Percentiles rank a stretch among this genome's conserved stretches.
These are phyloP conservation scores for Athene cunicularia DNA, from an alignment of 2,113 vertebrate genomes.

Conservation along the genomic window DNA sequence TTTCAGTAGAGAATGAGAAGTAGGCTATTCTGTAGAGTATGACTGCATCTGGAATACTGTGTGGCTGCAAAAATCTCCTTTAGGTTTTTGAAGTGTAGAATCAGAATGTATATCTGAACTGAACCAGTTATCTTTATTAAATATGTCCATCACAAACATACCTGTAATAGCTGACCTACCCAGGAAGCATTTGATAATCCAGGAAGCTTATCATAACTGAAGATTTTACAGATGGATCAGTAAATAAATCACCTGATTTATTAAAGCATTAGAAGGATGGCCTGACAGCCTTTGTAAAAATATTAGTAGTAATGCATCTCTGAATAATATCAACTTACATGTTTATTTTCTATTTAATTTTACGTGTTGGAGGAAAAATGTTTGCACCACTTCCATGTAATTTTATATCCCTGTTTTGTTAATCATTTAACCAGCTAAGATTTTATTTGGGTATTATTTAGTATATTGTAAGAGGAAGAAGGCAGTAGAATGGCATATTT, in stretches of 20 bases:
- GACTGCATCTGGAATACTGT: not conserved
- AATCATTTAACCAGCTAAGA: constrained; percentile 25
- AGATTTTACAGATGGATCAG: constrained; percentile 42
- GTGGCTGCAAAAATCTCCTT: not conserved
- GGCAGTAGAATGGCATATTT: not conserved
- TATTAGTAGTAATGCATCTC: not conserved
- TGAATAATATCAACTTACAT: constrained; percentile 5
- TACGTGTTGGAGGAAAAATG: constrained; percentile 6
- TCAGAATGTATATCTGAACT: not conserved
- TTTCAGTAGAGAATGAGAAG: not conserved
- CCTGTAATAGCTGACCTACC: not conserved
- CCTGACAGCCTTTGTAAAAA: constrained; percentile 7
- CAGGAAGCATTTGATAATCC: constrained; percentile 7
- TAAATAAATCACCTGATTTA: constrained; percentile 55
- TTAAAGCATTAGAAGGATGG: constrained; percentile 31
- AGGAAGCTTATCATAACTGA: constrained; percentile 15
- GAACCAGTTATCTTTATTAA: constrained; percentile 34
- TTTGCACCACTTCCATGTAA: not conserved
- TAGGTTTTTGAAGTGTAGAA: not conserved
- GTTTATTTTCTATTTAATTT: constrained; percentile 45
- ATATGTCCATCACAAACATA: constrained; percentile 9
- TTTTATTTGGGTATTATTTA: constrained; percentile 1
- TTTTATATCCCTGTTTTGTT: constrained; percentile 1
- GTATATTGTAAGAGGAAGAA: not conserved
- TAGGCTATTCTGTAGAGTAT: not conserved